These are phyloP conservation scores for Perizoma flavofasciatum DNA, from an alignment of 2,888 invertebrate species.

Conservation along the genomic window DNA sequence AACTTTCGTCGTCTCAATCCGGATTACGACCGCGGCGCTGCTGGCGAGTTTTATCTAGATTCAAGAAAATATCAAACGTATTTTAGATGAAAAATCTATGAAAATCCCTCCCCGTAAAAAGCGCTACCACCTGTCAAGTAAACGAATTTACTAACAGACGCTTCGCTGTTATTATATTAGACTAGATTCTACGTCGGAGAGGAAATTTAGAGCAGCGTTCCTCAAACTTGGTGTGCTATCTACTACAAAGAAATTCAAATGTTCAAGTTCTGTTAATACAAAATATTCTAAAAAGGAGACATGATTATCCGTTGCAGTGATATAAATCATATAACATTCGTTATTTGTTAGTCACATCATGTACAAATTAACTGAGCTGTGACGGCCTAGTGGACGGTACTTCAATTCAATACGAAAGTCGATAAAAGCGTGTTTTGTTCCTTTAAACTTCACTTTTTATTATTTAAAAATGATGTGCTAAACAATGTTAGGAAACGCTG, in stretches of 20 bases:
- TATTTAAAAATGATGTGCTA: no score
- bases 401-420: no score
- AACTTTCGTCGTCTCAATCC: no score
- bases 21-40: neutral
- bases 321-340: neutral
- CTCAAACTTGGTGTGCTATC: constrained; percentile 8
- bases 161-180: constrained; percentile 24
- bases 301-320: neutral
- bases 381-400: no score
- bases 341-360: no score
- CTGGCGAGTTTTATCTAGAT: neutral
- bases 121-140: constrained; percentile 28
- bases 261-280: neutral
- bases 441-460: no score
- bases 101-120: constrained; percentile 23
- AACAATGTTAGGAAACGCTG: no score
- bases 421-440: no score
- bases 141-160: constrained; percentile 29
- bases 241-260: neutral
- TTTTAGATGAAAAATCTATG: constrained; percentile 21
- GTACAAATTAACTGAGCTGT: no score
- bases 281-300: neutral
- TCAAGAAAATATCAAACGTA: constrained; percentile 3
- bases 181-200: constrained; percentile 8
- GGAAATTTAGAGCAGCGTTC: constrained; percentile 11